These are phyloP conservation scores for Ophthalmolycus amberensis DNA, from an alignment of 2,113 vertebrate species.

Conservation along the genomic window DNA sequence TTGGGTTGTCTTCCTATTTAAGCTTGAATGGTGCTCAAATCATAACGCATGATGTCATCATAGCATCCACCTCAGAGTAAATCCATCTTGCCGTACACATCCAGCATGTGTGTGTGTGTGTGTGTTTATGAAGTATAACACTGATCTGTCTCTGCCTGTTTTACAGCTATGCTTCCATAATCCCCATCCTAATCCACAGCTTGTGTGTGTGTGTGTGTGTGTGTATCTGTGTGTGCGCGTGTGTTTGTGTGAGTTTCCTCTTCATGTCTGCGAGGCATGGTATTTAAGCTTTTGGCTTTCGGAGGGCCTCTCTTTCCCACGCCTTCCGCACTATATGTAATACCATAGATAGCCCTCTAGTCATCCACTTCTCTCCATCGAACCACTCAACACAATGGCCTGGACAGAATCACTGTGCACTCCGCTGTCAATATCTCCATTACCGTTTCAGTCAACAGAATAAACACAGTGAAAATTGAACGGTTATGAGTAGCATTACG, in stretches of 20 bases:
- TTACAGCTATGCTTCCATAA: slow-evolving; percentile 73
- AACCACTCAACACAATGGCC: slow-evolving; percentile 68
- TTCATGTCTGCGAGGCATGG: slow-evolving; percentile 47
- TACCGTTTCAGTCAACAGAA: slow-evolving; percentile 54
- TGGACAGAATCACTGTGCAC: slow-evolving; percentile 53
- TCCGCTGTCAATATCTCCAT: slow-evolving; percentile 62
- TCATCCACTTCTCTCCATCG: slow-evolving; percentile 55
- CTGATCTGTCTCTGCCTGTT: slow-evolving; percentile 75
- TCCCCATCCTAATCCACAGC: slow-evolving; percentile 76
- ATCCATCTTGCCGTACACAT: slow-evolving; percentile 62
- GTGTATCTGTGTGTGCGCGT: slow-evolving; percentile 29
- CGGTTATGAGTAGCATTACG: slow-evolving; percentile 61
- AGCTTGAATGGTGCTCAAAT: slow-evolving; percentile 27
- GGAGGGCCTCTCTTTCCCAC: slow-evolving; percentile 66
- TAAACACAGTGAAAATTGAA: slow-evolving; percentile 63
- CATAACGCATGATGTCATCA: slow-evolving; percentile 45
- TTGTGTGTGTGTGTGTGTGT: slow-evolving; percentile 47
- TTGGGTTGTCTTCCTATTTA: slow-evolving; percentile 38
- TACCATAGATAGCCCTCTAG: slow-evolving; percentile 54
- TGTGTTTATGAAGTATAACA: slow-evolving; percentile 68
- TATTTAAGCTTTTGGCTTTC: slow-evolving; percentile 69
- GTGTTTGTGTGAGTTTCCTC: slow-evolving; percentile 31
- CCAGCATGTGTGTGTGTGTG: slow-evolving; percentile 35
- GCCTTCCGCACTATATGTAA: slow-evolving; percentile 52
- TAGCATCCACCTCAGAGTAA: slow-evolving; percentile 50